phyloP scores from a whole-genome alignment of 2,888 invertebrate species.

The Bellardia pandia region DNA sequence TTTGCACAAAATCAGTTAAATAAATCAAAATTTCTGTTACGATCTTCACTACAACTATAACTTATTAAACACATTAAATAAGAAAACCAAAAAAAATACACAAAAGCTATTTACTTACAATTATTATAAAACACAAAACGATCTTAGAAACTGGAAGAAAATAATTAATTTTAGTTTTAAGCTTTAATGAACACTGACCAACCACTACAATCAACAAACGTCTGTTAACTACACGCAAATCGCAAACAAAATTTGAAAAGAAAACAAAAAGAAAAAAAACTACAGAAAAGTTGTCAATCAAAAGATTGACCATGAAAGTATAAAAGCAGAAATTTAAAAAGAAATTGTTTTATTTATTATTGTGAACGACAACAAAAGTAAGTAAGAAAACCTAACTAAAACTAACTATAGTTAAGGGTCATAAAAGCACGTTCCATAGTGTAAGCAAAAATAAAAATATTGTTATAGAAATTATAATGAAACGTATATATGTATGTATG shows the following conservation, averaged over 20 bases:
- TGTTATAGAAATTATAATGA: slow-evolving; percentile 27
- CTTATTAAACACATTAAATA: slow-evolving; percentile 16
- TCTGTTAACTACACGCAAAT: slow-evolving; percentile 24
- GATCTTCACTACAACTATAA: not conserved
- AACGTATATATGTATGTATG: not conserved
- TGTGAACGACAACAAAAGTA: not conserved
- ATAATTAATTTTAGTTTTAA: slow-evolving; percentile 37
- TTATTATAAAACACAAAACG: slow-evolving; percentile 6
- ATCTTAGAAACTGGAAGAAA: slow-evolving; percentile 8
- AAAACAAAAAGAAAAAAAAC: not conserved
- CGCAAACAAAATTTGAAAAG: slow-evolving; percentile 24
- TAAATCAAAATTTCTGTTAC: slow-evolving; percentile 21
- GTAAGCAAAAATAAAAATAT: slow-evolving; percentile 27
- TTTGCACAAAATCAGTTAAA: not conserved
- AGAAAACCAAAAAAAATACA: not conserved
- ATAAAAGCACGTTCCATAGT: slow-evolving; percentile 57
- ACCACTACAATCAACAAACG: slow-evolving; percentile 35
- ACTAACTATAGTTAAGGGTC: not conserved
- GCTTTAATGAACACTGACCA: slow-evolving; percentile 54
- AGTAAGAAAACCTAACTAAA: slow-evolving; percentile 27
- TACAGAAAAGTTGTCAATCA: slow-evolving; percentile 41
- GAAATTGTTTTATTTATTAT: slow-evolving; percentile 41
- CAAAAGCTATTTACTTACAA: slow-evolving; percentile 30
- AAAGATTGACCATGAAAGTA: slow-evolving; percentile 64
- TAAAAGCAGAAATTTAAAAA: slow-evolving; percentile 49